Base-by-base conservation (phyloP, 2,888 invertebrate genomes). In the Julus scandinavius region DNA sequence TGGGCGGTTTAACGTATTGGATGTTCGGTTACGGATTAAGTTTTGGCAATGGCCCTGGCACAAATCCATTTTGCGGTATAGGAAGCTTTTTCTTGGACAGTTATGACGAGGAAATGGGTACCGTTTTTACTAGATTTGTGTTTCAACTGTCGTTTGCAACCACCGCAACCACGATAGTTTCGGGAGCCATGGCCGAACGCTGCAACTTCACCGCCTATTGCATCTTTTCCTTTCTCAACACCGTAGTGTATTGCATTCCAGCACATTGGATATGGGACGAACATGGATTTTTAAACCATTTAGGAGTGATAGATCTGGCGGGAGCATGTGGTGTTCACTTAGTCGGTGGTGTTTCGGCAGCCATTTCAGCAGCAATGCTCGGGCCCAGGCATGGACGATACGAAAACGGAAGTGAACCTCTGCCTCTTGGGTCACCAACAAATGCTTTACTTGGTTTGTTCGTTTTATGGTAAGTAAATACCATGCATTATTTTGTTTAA, bases 141-240 rank as follows among this genome's bases (percentile, higher is more conserved):
- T 92, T 92, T 89, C 92, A 92, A 90, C 88, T 92, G 90, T 97
- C 97, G 0, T 97, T 97, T 90, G 97, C 97, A 0, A 97, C 97
- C 0, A 96, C 96, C 0, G 96, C 97, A 0, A 97, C 97, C 0
- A 97, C 97, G 0, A 97, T 97, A 89, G 97, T 97, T 0, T 97
- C 97, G 91, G 98, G 98, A 0, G 97, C 98, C 6, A 97, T 98
- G 97, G 97, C 98, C 1, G 98, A 98, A 92, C 94, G 97, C 96
- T 96, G 97, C 92, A 96, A 97, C 92, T 96, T 98, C 92, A 96
- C 96, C 91, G 97, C 98, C 0, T 98, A 98, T 92, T 97, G 97
- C 91, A 90, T 98, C 29, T 98, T 97, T 92, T 97, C 97, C 0
- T 95, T 97, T 88, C 92, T 97, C 38, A 98, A 98, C 91, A 98